phyloP scores from a whole-genome alignment of 2,113 vertebrate species.

The Grus americana region DNA sequence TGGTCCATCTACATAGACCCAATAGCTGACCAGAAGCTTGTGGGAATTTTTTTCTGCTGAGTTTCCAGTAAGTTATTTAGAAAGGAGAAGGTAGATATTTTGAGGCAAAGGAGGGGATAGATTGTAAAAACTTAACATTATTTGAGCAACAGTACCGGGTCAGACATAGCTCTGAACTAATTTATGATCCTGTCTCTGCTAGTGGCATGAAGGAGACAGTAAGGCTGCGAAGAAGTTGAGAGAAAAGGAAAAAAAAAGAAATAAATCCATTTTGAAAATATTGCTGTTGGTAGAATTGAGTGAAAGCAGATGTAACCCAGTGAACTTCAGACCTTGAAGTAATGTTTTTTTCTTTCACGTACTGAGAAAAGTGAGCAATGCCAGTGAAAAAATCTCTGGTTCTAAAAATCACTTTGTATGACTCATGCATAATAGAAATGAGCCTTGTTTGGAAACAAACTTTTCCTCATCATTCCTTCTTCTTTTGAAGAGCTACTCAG shows the following conservation, averaged over 20 bases:
- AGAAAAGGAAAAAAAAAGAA: not conserved
- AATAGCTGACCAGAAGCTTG: not conserved
- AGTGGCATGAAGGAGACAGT: not conserved
- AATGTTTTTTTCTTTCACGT: not conserved
- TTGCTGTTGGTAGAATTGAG: not conserved
- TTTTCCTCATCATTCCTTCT: not conserved
- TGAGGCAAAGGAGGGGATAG: not conserved
- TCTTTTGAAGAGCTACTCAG: not conserved
- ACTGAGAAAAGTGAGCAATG: not conserved
- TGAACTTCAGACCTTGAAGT: conserved; percentile 32
- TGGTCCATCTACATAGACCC: not conserved
- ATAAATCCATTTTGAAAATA: not conserved
- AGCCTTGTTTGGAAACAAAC: not conserved
- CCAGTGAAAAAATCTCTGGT: not conserved
- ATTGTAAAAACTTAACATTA: not conserved
- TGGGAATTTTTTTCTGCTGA: not conserved
- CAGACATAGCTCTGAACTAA: not conserved
- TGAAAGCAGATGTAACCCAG: conserved; percentile 25
- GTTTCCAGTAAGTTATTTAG: not conserved
- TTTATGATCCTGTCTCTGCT: conserved; percentile 11
- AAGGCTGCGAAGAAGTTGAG: not conserved
- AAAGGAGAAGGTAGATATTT: not conserved
- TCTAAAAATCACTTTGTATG: not conserved
- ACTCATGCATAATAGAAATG: not conserved
- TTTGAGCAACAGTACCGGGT: not conserved